These are phyloP conservation scores for Megathymus violae DNA, from an alignment of 1,140 invertebrate genomes.

Conservation along the genomic window DNA sequence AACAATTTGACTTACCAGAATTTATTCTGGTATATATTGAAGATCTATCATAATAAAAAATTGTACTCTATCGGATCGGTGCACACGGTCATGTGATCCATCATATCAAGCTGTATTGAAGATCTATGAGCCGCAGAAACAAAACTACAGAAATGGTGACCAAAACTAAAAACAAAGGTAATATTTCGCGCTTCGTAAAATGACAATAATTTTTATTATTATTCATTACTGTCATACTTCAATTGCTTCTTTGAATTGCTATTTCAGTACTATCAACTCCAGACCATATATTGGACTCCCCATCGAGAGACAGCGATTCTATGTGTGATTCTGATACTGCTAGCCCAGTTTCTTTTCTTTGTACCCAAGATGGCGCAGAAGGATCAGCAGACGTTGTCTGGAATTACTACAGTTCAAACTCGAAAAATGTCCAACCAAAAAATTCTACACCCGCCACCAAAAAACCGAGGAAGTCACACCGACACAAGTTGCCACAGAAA, in stretches of 20 bases:
- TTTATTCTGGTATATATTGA: background rate
- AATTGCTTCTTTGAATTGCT: background rate
- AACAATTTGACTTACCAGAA: background rate
- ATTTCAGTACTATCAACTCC: conserved; percentile 75
- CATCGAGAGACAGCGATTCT: conserved; percentile 74
- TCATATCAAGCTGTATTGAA: background rate
- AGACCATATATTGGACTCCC: conserved; percentile 64
- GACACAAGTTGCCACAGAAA: conserved; percentile 63
- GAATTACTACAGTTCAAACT: conserved; percentile 78
- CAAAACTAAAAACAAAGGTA: conserved; percentile 70
- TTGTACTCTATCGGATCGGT: no score
- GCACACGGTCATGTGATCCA: conserved; percentile 3
- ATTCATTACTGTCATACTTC: conserved; percentile 5
- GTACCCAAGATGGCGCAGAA: conserved; percentile 80
- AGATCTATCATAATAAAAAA: background rate
- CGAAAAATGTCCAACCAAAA: conserved; percentile 48
- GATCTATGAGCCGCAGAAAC: conserved; percentile 26
- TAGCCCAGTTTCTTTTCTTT: conserved; percentile 79
- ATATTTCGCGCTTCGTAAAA: background rate
- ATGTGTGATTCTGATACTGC: conserved; percentile 70
- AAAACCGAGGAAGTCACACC: conserved; percentile 57
- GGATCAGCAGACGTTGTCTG: conserved; percentile 80
- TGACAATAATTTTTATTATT: conserved; percentile 7
- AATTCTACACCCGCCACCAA: conserved; percentile 72
- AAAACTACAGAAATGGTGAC: conserved; percentile 58